These are phyloP conservation scores for Coryphaenoides rupestris DNA, from an alignment of 2,113 vertebrate species.

Conservation along the genomic window DNA sequence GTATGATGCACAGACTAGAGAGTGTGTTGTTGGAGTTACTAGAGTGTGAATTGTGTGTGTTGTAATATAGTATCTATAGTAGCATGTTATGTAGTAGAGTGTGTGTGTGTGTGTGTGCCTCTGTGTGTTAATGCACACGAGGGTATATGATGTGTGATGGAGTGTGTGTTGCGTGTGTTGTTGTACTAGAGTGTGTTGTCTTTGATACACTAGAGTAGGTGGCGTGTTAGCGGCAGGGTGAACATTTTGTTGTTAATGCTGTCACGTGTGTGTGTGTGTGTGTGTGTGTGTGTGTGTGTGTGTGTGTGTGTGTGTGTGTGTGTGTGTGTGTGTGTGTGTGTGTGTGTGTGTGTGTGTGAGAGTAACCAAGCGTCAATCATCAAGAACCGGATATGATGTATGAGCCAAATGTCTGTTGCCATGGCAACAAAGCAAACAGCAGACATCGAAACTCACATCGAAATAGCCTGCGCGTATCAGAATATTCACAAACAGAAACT, in stretches of 20 bases:
- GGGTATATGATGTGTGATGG: too few species aligned
- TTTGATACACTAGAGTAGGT: too few species aligned
- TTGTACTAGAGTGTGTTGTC: too few species aligned
- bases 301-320: constrained; percentile 27
- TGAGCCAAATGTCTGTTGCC: constrained; percentile 68
- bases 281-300: too few species aligned
- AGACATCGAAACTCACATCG: constrained; percentile 16
- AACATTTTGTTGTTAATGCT: not conserved
- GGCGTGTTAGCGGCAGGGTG: not conserved
- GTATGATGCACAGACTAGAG: too few species aligned
- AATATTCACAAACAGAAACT: constrained; percentile 52
- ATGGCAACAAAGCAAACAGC: constrained; percentile 73
- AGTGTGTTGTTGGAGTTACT: too few species aligned
- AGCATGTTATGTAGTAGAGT: too few species aligned
- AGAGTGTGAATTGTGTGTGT: too few species aligned
- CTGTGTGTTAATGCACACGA: not conserved
- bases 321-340: constrained; percentile 1
- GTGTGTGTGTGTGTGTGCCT: too few species aligned
- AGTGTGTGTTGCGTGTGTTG: too few species aligned
- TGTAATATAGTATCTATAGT: too few species aligned
- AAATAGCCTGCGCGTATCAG: constrained; percentile 37
- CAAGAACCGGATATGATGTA: constrained; percentile 58
- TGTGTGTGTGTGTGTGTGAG: not conserved
- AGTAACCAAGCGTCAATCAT: constrained; percentile 58
- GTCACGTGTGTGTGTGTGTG: not conserved